Base-by-base conservation (phyloP, 2,797 vertebrate species). In the Pangasius macronema region DNA sequence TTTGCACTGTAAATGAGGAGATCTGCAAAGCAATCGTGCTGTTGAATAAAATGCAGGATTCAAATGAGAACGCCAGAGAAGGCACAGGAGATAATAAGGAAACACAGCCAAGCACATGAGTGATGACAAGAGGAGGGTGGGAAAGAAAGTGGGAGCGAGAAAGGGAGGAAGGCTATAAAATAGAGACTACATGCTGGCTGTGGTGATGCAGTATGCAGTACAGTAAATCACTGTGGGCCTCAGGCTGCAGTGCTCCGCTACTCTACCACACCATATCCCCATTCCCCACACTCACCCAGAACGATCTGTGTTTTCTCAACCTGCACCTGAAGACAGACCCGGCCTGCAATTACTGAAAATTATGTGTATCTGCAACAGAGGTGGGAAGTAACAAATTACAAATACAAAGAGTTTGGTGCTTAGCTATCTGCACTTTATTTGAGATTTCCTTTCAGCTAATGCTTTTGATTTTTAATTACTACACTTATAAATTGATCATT, bases 211-310 rank as follows among this genome's bases (percentile, higher is more conserved):
- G 77, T 46, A 85, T 86, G 72, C 84, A 89, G 82, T 76, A 67
- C 82, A 18, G 86, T 87, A 89, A 89, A 90, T 90, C 87, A 87
- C 13, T 14, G 51, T 76, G 46, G 42, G 63, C 77, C 82, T 75
- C 33, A 18, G 55, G 70, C 80, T 85, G 70, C 68, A 85, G 82
- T 76, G 42, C 76, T 82, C 36, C 20, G 27, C 65, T 73, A 46
- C 67, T 24, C 20, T 24, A n/a, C 46, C 46, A 53, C 51, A 67
- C 49, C 18, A 67, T 63, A 39, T 81, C 75, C 63, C 81, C 20
- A 5, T 68, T 68, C 16, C 20, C 59, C 39, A 6, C 36, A 51
- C 30, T 57, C 63, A 20, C 61, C 33, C 70, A 57, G 16, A 75
- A 61, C 30, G 16, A 70, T 57, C 55, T 61, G 53, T 75, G 30